Conservation (phyloP, 2,113 vertebrate species). For the Columba livia region DNA sequence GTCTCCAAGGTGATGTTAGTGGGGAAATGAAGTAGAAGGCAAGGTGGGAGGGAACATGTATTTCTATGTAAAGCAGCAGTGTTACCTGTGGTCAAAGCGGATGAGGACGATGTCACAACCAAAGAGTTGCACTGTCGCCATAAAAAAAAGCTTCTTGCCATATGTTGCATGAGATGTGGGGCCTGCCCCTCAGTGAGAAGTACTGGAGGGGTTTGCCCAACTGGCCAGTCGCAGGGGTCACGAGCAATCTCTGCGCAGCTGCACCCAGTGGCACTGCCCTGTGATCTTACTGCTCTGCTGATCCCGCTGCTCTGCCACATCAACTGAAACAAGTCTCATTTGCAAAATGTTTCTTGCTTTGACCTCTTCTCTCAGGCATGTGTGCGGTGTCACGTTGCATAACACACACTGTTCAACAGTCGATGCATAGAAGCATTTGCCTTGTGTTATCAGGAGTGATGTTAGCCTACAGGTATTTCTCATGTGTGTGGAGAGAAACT, state of each 20-base stretch:
- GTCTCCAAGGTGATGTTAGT: background rate
- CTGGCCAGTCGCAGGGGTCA: background rate
- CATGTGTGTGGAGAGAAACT: background rate
- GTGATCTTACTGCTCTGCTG: background rate
- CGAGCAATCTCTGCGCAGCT: background rate
- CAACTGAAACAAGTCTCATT: background rate
- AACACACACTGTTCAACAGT: background rate
- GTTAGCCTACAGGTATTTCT: background rate
- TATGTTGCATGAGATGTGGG: rapidly evolving
- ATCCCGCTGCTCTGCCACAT: background rate
- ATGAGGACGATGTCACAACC: background rate
- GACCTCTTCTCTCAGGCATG: background rate
- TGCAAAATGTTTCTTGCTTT: background rate
- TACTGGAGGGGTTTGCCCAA: background rate
- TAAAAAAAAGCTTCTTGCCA: background rate
- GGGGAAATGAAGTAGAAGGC: background rate
- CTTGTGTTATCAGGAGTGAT: background rate
- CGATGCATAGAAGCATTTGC: background rate
- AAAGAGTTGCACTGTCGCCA: background rate
- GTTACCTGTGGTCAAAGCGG: background rate
- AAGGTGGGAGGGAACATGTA: background rate
- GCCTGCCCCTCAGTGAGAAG: background rate
- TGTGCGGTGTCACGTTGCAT: background rate
- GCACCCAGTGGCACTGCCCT: background rate
- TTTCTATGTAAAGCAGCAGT: background rate